phyloP scores from a whole-genome alignment of 2,888 invertebrate species.

The Pollenia griseotomentosa region DNA sequence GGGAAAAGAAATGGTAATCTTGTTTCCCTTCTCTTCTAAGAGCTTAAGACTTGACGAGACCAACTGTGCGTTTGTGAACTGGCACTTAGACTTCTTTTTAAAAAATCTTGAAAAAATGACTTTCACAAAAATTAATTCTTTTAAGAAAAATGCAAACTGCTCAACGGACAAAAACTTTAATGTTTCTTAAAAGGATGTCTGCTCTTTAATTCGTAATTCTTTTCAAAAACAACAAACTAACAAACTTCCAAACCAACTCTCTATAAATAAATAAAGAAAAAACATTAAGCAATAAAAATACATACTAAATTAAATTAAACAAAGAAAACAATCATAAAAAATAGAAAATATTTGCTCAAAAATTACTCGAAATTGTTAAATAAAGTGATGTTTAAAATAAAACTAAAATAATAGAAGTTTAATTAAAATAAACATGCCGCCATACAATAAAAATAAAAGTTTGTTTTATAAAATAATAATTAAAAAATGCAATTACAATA shows the following conservation, averaged over 20 bases:
- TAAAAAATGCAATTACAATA: slow-evolving; percentile 13
- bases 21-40: no score
- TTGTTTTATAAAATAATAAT: slow-evolving; percentile 1
- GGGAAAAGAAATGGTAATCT: no score
- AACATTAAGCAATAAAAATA: slow-evolving; percentile 7
- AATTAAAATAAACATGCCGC: slow-evolving; percentile 8
- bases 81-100: no score
- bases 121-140: no score
- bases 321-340: background rate
- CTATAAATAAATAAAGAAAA: background rate
- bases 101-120: no score
- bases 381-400: slow-evolving; percentile 10
- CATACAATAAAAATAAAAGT: slow-evolving; percentile 23
- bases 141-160: no score
- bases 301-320: background rate
- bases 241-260: background rate
- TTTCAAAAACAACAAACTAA: background rate
- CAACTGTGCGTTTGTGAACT: no score
- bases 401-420: background rate
- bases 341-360: slow-evolving; percentile 5
- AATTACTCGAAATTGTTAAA: background rate
- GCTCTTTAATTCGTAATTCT: no score
- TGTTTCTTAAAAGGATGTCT: no score
- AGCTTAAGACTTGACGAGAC: no score
- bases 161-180: no score